Conservation (phyloP, 2,888 invertebrate genomes). For the Taenaris catops region DNA sequence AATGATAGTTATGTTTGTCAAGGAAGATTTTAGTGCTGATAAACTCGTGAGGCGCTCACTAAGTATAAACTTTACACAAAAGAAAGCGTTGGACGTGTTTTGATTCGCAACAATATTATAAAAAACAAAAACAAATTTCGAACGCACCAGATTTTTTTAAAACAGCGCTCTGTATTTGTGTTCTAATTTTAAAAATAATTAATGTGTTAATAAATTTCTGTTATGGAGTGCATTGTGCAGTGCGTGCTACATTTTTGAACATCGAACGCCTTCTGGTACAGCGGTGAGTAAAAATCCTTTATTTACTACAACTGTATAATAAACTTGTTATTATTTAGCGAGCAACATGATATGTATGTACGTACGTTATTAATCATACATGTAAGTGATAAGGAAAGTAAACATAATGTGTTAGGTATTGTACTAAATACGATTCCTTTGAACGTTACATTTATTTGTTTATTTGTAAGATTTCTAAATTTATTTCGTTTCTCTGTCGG, state of each 20-base stretch:
- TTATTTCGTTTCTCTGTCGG: conserved; percentile 13
- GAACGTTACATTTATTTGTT: neutral
- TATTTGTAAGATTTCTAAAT: conserved; percentile 2
- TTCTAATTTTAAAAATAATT: conserved; percentile 12
- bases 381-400: conserved; percentile 25
- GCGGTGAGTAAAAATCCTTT: too few relatives aligned
- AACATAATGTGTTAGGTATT: conserved; percentile 15
- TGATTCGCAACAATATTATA: too few relatives aligned
- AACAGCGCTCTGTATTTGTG: conserved; percentile 9
- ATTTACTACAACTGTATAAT: too few relatives aligned
- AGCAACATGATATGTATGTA: too few relatives aligned
- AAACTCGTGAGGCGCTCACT: conserved; percentile 7
- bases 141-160: conserved; percentile 3
- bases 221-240: conserved; percentile 14
- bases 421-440: conserved; percentile 7
- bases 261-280: too few relatives aligned
- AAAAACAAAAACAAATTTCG: conserved; percentile 1
- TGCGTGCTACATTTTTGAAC: conserved; percentile 10
- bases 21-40: conserved; percentile 14
- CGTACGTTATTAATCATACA: conserved; percentile 13
- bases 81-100: conserved; percentile 7
- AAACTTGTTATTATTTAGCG: too few relatives aligned
- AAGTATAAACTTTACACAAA: conserved; percentile 8
- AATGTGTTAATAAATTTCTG: conserved; percentile 9
- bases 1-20: conserved; percentile 15